Evolutionary conservation across 2,888 invertebrate genomes (phyloP), one percentile per base, ranked within the genome.

Genomic region (Tricholauxania praeusta): DNA sequence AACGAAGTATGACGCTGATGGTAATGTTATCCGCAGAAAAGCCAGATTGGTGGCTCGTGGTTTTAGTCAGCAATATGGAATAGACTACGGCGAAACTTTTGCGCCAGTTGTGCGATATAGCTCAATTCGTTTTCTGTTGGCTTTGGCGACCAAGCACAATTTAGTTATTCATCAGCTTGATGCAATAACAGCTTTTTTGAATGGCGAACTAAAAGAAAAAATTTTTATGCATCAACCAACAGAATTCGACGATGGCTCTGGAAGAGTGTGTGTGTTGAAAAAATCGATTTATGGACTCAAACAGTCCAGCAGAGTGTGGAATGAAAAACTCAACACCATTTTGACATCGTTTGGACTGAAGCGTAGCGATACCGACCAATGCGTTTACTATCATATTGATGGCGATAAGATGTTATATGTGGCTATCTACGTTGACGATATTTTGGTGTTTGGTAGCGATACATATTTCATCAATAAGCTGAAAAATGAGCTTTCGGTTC

Each of bases 361-460:
- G 39, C 71, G 74, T 15, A 71, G 72, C 12, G 59, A 74, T 48
- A 73, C 68, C 28, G 75, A 76, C 19, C 69, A 77, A 60, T 77
- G 72, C 53, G 67, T 79, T 3, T 76, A 78, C 60, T 75, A 74
- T 59, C 57, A 59, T 0, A 15, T 62, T 32, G 48, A 28, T 15
- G 67, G 51, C 14, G 57, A 53, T 15, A n/a, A 53, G 53, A 74
- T 74, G 74, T 57, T 77, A 39, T 76, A 78, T 65, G 71, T 81
- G 10, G 78, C 78, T 48, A 69, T 80, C 22, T 80, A 79, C 59
- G 78, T 79, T 3, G 79, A 80, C 72, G 79, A 78, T 70, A 74
- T 78, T 1, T 28, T 79, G 22, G 60, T 79, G 15, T 67, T 78
- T 28, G 75, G 72, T 2, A 78, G 78, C 17, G 70, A 78, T 53